Conservation (phyloP, 1,140 invertebrate genomes). For the Orius insidiosus region DNA sequence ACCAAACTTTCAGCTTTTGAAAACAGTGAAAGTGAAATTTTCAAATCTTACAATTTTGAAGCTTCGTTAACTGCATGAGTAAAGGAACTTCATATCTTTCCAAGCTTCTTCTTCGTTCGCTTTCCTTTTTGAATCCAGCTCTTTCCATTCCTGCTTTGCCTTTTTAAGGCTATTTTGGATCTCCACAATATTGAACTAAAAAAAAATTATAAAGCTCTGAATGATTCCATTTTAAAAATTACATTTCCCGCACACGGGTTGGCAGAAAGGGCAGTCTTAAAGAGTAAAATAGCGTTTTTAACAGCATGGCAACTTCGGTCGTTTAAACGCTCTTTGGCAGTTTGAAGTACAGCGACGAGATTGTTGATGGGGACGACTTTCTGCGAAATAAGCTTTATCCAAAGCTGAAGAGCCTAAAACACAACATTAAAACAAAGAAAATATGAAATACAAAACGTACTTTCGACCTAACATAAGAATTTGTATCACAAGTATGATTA, state of each 20-base stretch:
- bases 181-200: not conserved
- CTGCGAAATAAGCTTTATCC: conserved; percentile 15
- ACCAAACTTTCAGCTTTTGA: no score
- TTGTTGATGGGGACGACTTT: conserved; percentile 18
- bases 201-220: not conserved
- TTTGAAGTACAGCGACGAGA: conserved; percentile 13
- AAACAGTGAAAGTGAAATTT: conserved; percentile 5
- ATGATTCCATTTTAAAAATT: conserved; percentile 3
- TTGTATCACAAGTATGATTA: conserved; percentile 65
- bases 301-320: conserved; percentile 21
- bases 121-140: not conserved
- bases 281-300: conserved; percentile 20
- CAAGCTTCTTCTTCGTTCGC: not conserved
- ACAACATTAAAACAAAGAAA: no score
- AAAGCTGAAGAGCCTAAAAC: conserved; percentile 20
- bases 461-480: conserved; percentile 67
- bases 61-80: not conserved
- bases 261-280: conserved; percentile 18
- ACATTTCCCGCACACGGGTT: conserved; percentile 21
- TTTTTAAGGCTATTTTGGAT: not conserved
- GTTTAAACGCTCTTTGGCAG: conserved; percentile 17
- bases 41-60: not conserved
- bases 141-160: not conserved
- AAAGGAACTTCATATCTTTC: not conserved
- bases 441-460: conserved; percentile 24